phyloP scores from a whole-genome alignment of 1,140 invertebrate genomes.

The Cephus cinctus region DNA sequence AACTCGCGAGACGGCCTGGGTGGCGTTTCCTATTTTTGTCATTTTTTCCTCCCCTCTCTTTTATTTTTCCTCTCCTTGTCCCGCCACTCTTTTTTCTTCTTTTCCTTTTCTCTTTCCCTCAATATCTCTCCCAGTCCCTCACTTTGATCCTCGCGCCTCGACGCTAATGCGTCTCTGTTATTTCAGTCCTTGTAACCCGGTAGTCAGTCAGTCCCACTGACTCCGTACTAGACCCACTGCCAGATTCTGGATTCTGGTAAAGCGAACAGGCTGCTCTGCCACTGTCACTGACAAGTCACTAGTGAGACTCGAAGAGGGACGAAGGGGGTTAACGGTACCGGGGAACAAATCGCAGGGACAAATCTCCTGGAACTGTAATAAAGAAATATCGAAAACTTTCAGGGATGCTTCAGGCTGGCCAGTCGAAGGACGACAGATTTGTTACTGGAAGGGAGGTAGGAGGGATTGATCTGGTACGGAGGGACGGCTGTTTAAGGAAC shows the following conservation, averaged over 20 bases:
- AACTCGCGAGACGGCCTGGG: slow-evolving; percentile 43
- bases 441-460: neutral
- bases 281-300: slow-evolving; percentile 5
- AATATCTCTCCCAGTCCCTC: slow-evolving; percentile 25
- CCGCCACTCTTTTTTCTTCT: slow-evolving; percentile 13
- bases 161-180: slow-evolving; percentile 53
- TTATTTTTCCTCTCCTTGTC: slow-evolving; percentile 23
- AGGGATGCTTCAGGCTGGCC: neutral
- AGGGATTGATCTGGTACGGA: slow-evolving; percentile 17
- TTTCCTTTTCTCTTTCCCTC: slow-evolving; percentile 12
- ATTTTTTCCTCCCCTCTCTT: slow-evolving; percentile 27
- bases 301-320: neutral
- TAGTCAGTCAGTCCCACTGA: slow-evolving; percentile 10
- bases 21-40: slow-evolving; percentile 49
- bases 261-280: too few species aligned
- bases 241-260: slow-evolving; percentile 9
- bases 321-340: neutral
- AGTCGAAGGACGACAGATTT: neutral
- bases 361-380: too few species aligned
- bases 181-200: slow-evolving; percentile 44
- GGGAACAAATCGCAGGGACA: too few species aligned
- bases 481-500: slow-evolving; percentile 18
- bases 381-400: neutral
- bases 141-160: slow-evolving; percentile 43
- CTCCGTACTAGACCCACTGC: too few species aligned